Percentiles rank a stretch among this genome's conserved stretches.
phyloP scores from a whole-genome alignment of 1,140 invertebrate species.

The Fopius arisanus region DNA sequence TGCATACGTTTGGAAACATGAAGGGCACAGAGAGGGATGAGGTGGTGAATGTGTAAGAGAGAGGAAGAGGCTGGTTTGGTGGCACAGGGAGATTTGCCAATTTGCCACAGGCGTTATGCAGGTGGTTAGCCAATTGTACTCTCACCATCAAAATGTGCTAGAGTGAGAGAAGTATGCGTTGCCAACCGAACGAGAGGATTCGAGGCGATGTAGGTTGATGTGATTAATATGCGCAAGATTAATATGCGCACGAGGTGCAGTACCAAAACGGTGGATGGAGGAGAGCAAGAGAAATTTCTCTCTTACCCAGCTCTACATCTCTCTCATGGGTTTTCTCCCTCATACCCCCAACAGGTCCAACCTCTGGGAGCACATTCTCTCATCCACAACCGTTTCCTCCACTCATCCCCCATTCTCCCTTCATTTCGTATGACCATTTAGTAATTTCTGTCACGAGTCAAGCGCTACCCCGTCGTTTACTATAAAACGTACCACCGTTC shows the following conservation, averaged over 20 bases:
- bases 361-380: constrained; percentile 32
- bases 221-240: constrained; percentile 62
- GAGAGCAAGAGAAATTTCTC: constrained; percentile 1
- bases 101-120: constrained; percentile 55
- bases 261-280: not conserved
- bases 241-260: constrained; percentile 57
- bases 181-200: constrained; percentile 45
- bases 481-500: constrained; percentile 31
- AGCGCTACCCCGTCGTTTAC: constrained; percentile 36
- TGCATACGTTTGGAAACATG: not conserved
- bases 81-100: constrained; percentile 47
- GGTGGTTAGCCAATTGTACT: constrained; percentile 45
- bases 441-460: constrained; percentile 65
- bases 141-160: not conserved
- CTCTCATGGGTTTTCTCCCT: not conserved
- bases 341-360: constrained; percentile 6
- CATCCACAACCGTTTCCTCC: constrained; percentile 34
- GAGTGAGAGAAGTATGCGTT: constrained; percentile 49
- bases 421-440: constrained; percentile 46
- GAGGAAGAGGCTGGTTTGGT: constrained; percentile 37
- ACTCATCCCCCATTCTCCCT: constrained; percentile 33
- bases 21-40: not conserved
- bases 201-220: constrained; percentile 54
- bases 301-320: constrained; percentile 1
- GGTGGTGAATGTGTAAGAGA: constrained; percentile 16